Evolutionary conservation across 2,113 vertebrate species (phyloP), one percentile per base, ranked within the genome.

Genomic region (Lutjanus erythropterus): DNA sequence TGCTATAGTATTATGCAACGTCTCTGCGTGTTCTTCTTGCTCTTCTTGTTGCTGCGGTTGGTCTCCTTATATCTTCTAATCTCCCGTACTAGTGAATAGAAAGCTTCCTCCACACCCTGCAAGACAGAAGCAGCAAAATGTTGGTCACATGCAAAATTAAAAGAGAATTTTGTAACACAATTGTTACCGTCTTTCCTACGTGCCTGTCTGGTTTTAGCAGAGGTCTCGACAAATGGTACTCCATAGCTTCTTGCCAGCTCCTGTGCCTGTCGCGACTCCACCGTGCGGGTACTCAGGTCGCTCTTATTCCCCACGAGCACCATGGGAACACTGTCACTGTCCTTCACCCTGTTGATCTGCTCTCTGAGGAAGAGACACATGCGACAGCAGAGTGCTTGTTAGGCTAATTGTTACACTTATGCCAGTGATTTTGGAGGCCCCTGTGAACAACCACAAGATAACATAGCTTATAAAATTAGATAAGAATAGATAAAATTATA

Each of bases 291-390:
- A 12, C 93, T 91, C 61, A 97, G 91, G 86, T 97, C 96, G 25
- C 96, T 96, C 87, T 97, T 97, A 74, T 97, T 97, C 4, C 95
- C 95, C 76, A 97, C 96, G 69, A 97, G 88, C 70, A 97, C 96
- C 95, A 97, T 96, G 33, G 96, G 96, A 52, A 97, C 96, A 9
- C 94, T 96, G 89, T 97, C 96, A 0, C 96, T 96, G 90, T 97
- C 96, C 90, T 97, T 97, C 87, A 97, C 96, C 80, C 96, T 78
- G 93, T 96, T 96, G 89, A 97, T 97, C 88, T 97, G 96, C 89
- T 97, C 96, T 83, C 96, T 97, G 84, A 31, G 25, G 52, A 29
- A 6, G 19, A 47, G 2, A 82, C 37, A 55, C 27, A 31, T 1
- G 6, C 15, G 35, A 19, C 11, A 44, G 49, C 5, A 5, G n/a